A percentile compares a stretch with the other conserved stretches of the same genome.
Conservation (phyloP, 2,113 vertebrate species). For the Dipodomys stephensi region DNA sequence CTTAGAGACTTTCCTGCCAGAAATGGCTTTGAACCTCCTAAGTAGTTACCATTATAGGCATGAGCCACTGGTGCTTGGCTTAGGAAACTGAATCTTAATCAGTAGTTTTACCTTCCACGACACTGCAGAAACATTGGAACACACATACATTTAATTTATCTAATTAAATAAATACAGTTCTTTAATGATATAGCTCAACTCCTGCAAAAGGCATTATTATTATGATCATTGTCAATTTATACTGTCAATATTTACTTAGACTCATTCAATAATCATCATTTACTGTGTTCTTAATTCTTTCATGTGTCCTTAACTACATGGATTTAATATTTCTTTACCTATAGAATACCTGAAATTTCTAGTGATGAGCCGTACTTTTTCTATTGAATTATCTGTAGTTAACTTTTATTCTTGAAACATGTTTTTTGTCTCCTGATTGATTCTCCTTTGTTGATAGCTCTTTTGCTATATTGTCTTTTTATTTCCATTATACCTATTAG, state of each 20-base stretch:
- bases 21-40: too few species aligned
- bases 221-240: background rate
- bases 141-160: background rate
- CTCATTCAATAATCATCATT: conserved; percentile 9
- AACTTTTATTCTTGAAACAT: background rate
- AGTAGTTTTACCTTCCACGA: background rate
- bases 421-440: background rate
- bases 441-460: background rate
- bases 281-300: conserved; percentile 4
- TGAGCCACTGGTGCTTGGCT: too few species aligned
- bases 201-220: background rate
- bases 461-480: background rate
- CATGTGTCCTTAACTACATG: background rate
- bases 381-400: background rate
- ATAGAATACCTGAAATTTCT: background rate
- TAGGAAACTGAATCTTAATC: background rate
- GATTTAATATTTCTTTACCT: background rate
- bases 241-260: background rate
- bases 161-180: background rate
- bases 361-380: background rate
- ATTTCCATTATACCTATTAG: background rate
- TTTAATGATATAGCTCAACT: conserved; percentile 24
- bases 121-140: background rate
- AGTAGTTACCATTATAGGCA: too few species aligned
- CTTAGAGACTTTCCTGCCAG: too few species aligned